A percentile compares a stretch with the other conserved stretches of the same genome.
Evolutionary conservation across 2,113 vertebrate species (phyloP).

Genomic region (Cathartes aura): DNA sequence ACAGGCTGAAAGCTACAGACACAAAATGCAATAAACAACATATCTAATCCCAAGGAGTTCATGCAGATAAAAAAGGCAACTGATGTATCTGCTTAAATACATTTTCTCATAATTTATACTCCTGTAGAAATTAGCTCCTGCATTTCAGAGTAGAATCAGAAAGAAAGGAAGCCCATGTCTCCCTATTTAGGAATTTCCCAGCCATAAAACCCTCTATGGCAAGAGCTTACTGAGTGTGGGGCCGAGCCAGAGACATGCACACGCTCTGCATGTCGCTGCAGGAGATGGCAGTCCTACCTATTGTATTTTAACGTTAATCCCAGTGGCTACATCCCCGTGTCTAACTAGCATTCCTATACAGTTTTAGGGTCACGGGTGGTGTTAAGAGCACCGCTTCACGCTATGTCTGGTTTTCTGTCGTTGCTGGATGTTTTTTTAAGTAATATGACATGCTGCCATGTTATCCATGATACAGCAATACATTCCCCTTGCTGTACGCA

Average conservation of each 20-base stretch:
- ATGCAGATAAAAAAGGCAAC: background rate
- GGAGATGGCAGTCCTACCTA: background rate
- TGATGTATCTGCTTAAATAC: background rate
- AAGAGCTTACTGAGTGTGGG: background rate
- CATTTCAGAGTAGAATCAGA: background rate
- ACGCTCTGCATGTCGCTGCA: background rate
- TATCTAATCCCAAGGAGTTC: background rate
- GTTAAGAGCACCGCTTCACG: background rate
- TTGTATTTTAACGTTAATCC: fast-evolving
- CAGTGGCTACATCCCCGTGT: background rate
- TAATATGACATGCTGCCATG: background rate
- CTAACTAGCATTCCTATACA: background rate
- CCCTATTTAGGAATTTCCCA: background rate
- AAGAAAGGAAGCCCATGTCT: background rate
- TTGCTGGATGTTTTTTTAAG: background rate
- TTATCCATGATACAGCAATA: background rate
- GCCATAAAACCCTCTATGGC: background rate
- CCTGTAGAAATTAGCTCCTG: background rate
- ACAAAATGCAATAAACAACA: background rate
- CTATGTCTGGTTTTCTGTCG: background rate
- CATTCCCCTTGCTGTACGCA: fast-evolving
- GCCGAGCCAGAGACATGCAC: background rate
- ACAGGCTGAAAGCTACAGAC: background rate
- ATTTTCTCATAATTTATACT: background rate
- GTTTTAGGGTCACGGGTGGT: background rate